Evolutionary conservation across 2,797 vertebrate genomes (phyloP).

Genomic region (Sebastes miniatus): DNA sequence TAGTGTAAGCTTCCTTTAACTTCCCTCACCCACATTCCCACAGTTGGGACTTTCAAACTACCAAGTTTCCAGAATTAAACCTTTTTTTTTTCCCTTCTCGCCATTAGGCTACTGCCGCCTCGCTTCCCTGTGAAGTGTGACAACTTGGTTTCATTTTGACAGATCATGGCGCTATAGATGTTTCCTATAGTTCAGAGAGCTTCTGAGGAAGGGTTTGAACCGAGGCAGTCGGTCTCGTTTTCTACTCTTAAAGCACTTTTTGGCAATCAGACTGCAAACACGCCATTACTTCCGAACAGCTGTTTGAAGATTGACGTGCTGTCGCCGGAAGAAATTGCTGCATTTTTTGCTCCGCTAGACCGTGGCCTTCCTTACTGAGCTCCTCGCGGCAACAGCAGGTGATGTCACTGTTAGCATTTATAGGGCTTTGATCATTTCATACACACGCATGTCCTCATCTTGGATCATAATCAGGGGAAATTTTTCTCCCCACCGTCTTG

Average conservation of each 20-base stretch:
- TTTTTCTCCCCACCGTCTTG: not conserved
- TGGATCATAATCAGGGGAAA: slow-evolving; percentile 6
- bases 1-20: not conserved
- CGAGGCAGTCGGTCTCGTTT: not conserved
- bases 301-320: slow-evolving; percentile 53
- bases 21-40: not conserved
- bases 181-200: slow-evolving; percentile 20
- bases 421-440: slow-evolving; percentile 33
- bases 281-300: slow-evolving; percentile 28
- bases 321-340: slow-evolving; percentile 54
- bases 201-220: slow-evolving; percentile 31
- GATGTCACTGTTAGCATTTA: slow-evolving; percentile 54
- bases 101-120: not conserved
- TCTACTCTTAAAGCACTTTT: slow-evolving; percentile 26
- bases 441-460: not conserved
- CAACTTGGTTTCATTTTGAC: slow-evolving; percentile 7
- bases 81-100: not conserved
- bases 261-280: not conserved
- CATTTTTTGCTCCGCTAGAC: slow-evolving; percentile 65
- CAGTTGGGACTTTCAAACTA: not conserved
- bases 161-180: not conserved
- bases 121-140: not conserved
- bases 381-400: slow-evolving; percentile 42
- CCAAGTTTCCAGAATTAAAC: not conserved
- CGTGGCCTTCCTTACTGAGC: slow-evolving; percentile 23